Evolutionary conservation across 2,888 invertebrate genomes (phyloP).

Genomic region (Steinernema carpocapsae): DNA sequence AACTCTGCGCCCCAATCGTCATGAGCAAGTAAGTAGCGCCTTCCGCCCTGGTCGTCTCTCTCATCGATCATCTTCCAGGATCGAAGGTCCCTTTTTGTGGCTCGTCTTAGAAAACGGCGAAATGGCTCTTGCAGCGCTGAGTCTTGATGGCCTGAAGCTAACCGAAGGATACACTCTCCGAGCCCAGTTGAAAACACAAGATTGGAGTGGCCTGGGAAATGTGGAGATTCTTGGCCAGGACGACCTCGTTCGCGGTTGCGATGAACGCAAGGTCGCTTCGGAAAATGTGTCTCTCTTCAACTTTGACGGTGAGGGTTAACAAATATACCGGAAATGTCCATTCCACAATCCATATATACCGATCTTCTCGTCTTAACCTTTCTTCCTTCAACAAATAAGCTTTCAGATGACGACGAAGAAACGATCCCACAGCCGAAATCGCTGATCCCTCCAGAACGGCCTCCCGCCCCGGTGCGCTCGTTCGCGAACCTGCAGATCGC

Average conservation of each 20-base stretch:
- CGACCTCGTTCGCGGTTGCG: conserved; percentile 20
- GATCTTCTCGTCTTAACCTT: too few species aligned
- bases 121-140: conserved; percentile 77
- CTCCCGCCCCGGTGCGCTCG: conserved; percentile 21
- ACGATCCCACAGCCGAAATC: neutral
- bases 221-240: neutral
- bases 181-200: conserved; percentile 52
- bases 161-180: conserved; percentile 44
- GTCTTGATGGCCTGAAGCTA: conserved; percentile 69
- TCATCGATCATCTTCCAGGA: conserved; percentile 70
- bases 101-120: conserved; percentile 89
- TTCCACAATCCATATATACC: too few species aligned
- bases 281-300: conserved; percentile 26
- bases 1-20: conserved; percentile 57
- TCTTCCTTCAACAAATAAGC: too few species aligned
- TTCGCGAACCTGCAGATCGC: conserved; percentile 22
- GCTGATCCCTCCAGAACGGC: conserved; percentile 16
- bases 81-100: conserved; percentile 87
- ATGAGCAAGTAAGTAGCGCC: conserved; percentile 65
- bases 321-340: too few species aligned
- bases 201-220: conserved; percentile 46
- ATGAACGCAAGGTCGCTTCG: conserved; percentile 9
- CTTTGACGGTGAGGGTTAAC: neutral
- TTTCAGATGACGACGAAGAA: conserved; percentile 27
- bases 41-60: too few species aligned